phyloP scores from a whole-genome alignment of 2,113 vertebrate genomes.

The Leptocoma aspasia region DNA sequence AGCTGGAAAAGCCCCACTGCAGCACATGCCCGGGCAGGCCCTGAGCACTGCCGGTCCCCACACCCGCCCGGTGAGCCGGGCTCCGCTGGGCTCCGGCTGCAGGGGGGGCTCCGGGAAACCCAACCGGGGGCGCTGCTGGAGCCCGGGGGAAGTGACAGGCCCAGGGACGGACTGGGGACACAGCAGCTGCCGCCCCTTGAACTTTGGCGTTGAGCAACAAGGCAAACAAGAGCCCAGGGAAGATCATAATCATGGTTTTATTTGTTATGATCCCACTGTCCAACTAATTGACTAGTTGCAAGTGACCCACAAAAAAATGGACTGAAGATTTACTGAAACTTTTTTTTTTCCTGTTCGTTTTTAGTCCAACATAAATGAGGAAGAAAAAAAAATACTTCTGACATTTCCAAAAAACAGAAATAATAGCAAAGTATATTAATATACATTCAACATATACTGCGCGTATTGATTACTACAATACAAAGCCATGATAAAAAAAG shows the following conservation, averaged over 20 bases:
- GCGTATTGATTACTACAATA: conserved; percentile 73
- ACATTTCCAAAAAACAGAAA: conserved; percentile 79
- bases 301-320: conserved; percentile 67
- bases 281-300: conserved; percentile 65
- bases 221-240: conserved; percentile 5
- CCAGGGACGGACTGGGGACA: not conserved
- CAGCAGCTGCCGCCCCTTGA: not conserved
- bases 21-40: too few species aligned
- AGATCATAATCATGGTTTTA: conserved; percentile 67
- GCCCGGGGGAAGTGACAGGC: not conserved
- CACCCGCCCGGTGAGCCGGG: rapidly evolving
- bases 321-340: conserved; percentile 61
- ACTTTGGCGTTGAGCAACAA: not conserved
- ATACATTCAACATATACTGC: conserved; percentile 80
- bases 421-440: conserved; percentile 76
- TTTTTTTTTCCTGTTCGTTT: not conserved
- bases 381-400: conserved; percentile 73
- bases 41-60: rapidly evolving
- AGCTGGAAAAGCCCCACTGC: not conserved
- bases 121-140: not conserved
- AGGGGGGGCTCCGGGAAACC: not conserved
- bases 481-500: conserved; percentile 74
- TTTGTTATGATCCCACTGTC: conserved; percentile 69
- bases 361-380: conserved; percentile 74
- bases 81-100: not conserved